Evolutionary conservation across 2,113 vertebrate species (phyloP).

Genomic region (Lagopus leucura): DNA sequence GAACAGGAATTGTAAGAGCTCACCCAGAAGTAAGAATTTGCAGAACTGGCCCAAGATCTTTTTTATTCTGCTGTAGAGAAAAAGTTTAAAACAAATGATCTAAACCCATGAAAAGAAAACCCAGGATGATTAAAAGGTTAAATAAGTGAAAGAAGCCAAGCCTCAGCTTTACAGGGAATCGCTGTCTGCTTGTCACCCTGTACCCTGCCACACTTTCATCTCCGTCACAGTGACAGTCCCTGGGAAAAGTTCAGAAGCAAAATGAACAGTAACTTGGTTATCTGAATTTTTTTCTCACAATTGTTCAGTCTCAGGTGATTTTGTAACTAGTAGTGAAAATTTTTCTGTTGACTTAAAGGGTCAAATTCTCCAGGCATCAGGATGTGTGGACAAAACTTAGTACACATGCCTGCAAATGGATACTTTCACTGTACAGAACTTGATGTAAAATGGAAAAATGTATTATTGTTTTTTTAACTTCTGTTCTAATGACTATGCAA

Average conservation of each 20-base stretch:
- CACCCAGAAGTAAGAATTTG: background rate
- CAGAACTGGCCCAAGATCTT: background rate
- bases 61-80: background rate
- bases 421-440: background rate
- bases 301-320: background rate
- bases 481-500: background rate
- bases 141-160: background rate
- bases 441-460: background rate
- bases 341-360: background rate
- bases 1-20: background rate
- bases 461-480: background rate
- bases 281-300: background rate
- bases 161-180: background rate
- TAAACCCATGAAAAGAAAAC: background rate
- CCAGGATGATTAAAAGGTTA: background rate
- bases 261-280: background rate
- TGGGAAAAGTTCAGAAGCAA: background rate
- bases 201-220: background rate
- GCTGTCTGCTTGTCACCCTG: background rate
- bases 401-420: background rate
- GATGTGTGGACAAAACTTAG: background rate
- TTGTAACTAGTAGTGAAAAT: background rate
- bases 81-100: background rate
- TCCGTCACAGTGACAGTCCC: background rate
- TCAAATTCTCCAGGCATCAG: background rate